These are phyloP conservation scores for Centropristis striata DNA, from an alignment of 2,113 vertebrate species.

Conservation along the genomic window DNA sequence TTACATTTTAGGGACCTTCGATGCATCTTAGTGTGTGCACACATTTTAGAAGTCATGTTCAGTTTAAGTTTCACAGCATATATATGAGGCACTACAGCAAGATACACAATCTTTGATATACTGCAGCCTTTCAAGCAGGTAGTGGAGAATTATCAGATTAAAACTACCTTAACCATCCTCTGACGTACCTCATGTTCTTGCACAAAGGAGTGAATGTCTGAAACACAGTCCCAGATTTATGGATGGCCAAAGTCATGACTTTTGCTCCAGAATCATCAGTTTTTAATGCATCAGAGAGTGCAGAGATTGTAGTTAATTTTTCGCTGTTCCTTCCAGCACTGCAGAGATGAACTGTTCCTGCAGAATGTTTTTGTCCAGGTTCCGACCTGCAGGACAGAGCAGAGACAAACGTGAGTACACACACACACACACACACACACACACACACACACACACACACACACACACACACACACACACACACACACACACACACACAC, in stretches of 20 bases:
- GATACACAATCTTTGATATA: slow-evolving; percentile 9
- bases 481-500: no score
- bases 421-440: no score
- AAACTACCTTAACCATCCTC: not conserved
- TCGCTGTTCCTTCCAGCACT: slow-evolving; percentile 63
- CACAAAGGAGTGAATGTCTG: slow-evolving; percentile 1
- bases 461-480: no score
- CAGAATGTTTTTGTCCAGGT: slow-evolving; percentile 92
- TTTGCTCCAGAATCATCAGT: slow-evolving; percentile 11
- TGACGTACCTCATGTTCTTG: slow-evolving; percentile 6
- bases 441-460: no score
- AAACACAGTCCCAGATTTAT: slow-evolving; percentile 5
- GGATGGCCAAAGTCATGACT: not conserved
- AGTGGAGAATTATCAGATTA: not conserved
- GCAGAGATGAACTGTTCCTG: slow-evolving; percentile 88
- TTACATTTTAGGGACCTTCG: not conserved
- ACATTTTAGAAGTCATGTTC: not conserved
- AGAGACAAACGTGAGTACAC: not conserved
- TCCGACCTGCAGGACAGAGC: slow-evolving; percentile 85
- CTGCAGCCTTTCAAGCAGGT: slow-evolving; percentile 15
- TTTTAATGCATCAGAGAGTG: not conserved
- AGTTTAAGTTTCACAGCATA: not conserved
- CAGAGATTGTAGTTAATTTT: slow-evolving; percentile 13
- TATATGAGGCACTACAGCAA: slow-evolving; percentile 2
- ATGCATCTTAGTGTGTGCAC: not conserved